Percentiles rank a stretch among this genome's conserved stretches.
phyloP scores from a whole-genome alignment of 2,888 invertebrate genomes.

The Pherbina coryleti region DNA sequence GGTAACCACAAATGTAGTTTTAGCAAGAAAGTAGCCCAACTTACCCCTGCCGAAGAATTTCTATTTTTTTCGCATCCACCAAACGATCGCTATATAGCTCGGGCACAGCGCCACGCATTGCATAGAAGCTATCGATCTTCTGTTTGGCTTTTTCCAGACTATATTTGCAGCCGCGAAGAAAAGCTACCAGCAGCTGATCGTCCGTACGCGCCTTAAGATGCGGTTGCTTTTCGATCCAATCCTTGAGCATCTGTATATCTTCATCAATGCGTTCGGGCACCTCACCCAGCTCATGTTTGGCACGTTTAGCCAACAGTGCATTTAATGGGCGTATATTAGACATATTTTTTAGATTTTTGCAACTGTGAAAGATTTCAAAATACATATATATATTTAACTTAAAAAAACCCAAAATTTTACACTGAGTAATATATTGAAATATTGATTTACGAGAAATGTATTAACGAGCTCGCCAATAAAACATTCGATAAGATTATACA shows the following conservation, averaged over 20 bases:
- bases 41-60: slow-evolving; percentile 64
- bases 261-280: slow-evolving; percentile 67
- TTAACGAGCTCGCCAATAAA: no score
- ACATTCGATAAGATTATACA: no score
- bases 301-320: slow-evolving; percentile 62
- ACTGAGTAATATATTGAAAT: no score
- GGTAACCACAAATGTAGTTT: no score
- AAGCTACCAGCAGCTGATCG: slow-evolving; percentile 72
- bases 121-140: slow-evolving; percentile 74
- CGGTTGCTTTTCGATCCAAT: slow-evolving; percentile 72
- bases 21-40: no score
- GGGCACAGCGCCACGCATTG: slow-evolving; percentile 72
- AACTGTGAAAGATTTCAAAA: no score
- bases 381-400: no score
- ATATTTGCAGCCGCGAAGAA: slow-evolving; percentile 73
- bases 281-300: slow-evolving; percentile 71
- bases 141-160: slow-evolving; percentile 73
- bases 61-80: slow-evolving; percentile 61
- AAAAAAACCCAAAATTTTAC: no score
- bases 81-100: slow-evolving; percentile 72
- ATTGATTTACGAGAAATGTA: no score
- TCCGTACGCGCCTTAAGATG: slow-evolving; percentile 69
- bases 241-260: slow-evolving; percentile 68
- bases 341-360: slow-evolving; percentile 36
- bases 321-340: slow-evolving; percentile 63